Conservation (phyloP, 2,888 invertebrate species). For the Caenorhabditis parvicauda region DNA sequence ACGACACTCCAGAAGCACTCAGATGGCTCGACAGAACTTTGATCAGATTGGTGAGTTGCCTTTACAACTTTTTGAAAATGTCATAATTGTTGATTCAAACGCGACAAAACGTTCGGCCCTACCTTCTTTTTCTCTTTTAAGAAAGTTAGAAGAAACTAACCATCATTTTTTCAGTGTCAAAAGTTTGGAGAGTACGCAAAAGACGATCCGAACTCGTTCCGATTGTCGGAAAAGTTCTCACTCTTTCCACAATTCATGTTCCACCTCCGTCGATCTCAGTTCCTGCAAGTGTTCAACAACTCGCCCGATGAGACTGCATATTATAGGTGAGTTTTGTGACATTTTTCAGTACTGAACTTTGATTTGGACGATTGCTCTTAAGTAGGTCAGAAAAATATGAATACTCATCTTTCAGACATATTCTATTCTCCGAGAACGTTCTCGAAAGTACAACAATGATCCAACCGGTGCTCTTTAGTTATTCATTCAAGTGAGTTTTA, state of each 20-base stretch:
- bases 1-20: constrained; percentile 87
- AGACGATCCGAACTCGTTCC: constrained; percentile 93
- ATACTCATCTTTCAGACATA: constrained; percentile 72
- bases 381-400: neutral
- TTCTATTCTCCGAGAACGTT: constrained; percentile 93
- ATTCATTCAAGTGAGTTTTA: constrained; percentile 84
- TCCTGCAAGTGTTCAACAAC: constrained; percentile 94
- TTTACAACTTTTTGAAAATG: neutral
- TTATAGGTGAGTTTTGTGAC: constrained; percentile 73
- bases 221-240: constrained; percentile 92
- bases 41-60: constrained; percentile 79
- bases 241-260: constrained; percentile 99
- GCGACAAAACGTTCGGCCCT: neutral
- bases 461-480: constrained; percentile 96
- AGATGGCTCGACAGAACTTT: constrained; percentile 98
- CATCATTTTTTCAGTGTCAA: constrained; percentile 77
- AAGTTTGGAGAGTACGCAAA: constrained; percentile 98
- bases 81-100: neutral
- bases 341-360: too few relatives aligned
- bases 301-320: constrained; percentile 99
- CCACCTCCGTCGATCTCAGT: constrained; percentile 93
- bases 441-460: constrained; percentile 98
- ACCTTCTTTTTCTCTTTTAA: neutral
- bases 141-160: neutral
- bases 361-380: neutral